Percentiles rank a stretch among this genome's conserved stretches.
Conservation (phyloP, 37 sponge, comb jelly and placozoan species). For the Hexactinellida sp. region DNA sequence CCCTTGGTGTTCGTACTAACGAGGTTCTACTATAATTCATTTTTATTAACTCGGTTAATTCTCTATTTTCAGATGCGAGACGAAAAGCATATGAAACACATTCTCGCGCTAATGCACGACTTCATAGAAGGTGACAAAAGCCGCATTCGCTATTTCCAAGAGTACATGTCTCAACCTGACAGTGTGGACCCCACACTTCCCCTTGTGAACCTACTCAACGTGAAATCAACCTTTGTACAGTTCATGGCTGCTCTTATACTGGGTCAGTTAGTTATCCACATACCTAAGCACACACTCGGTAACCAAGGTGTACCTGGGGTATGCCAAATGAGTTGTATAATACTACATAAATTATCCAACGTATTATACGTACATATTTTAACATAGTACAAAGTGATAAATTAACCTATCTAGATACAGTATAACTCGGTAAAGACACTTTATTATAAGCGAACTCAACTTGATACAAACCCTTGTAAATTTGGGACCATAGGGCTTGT, state of each 20-base stretch:
- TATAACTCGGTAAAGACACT: too few species aligned
- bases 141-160: constrained; percentile 9
- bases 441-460: too few species aligned
- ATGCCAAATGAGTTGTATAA: neutral
- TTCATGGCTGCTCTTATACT: neutral
- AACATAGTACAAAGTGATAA: too few species aligned
- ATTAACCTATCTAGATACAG: too few species aligned
- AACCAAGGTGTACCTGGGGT: neutral
- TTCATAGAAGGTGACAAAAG: neutral
- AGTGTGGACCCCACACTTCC: neutral
- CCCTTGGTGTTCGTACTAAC: neutral
- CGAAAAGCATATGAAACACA: neutral
- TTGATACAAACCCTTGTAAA: too few species aligned
- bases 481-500: too few species aligned
- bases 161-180: neutral
- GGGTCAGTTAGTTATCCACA: neutral
- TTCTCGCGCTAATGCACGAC: neutral
- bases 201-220: neutral
- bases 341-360: too few species aligned
- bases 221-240: neutral
- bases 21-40: neutral
- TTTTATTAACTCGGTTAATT: neutral
- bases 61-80: neutral
- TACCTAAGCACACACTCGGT: too few species aligned
- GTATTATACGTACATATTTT: too few species aligned